Evolutionary conservation across 37 sponge, comb jelly and placozoan species (phyloP), one percentile per base, ranked within the genome.

Genomic region (Ephydatia muelleri): DNA sequence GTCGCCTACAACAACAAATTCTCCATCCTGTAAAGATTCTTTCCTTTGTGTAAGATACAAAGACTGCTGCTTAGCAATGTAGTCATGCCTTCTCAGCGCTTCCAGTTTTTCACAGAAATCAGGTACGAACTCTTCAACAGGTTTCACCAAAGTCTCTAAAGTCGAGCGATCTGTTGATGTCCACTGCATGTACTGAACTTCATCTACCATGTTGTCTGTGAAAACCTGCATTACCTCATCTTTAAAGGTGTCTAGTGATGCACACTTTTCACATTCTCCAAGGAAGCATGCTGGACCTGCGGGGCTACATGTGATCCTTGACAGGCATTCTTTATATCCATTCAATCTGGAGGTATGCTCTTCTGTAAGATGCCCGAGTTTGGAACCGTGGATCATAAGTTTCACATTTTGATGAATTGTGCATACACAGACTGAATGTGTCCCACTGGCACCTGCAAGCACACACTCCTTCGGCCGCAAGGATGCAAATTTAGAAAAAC

Each of bases 361-460:
- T 8, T 72, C 30, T 27, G 82, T 34, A 21, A 72, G 32, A 21
- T 82, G 25, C 21, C 25, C 30, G 14, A 72, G 27, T 71, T 75
- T 81, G 36, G 25, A 47, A 76, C 88, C 80, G n/a, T 36, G 25
- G n/a, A 89, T 49, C 76, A 89, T 78, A 0, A 84, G 76, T 47
- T 84, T 89, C 16, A 84, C 90, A 80, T 89, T 89, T 37, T 89
- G 85, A 76, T 89, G 89, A 21, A 80, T 86, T n/a, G 80, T 78
- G 64, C 86, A 86, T 31, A 88, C 88, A 75, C 88, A 88, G 14
- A 88, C 83, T 14, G 88, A 65, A 82, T 88, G 88, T 28, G 88
- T 88, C 32, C 88, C 78, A 68, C 72, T 78, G 25, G 80, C 78
- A n/a, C 80, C 86, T 12, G 86, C 80, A 30, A 71, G 72, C 57